These are phyloP conservation scores for Panthera tigris DNA, from an alignment of 2,113 vertebrate genomes.

Conservation along the genomic window DNA sequence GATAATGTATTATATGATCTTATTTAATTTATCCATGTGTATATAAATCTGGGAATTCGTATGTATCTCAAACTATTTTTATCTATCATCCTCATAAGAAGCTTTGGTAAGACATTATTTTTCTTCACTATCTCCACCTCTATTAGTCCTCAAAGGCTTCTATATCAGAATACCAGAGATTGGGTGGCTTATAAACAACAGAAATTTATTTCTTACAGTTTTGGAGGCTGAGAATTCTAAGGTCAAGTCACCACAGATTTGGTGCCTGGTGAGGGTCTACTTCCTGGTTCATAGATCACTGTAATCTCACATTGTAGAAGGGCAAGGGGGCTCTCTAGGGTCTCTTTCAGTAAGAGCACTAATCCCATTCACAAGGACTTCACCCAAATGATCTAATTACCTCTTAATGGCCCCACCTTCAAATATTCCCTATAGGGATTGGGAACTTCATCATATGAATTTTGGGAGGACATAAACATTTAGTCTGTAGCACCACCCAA, in stretches of 20 bases:
- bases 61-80: not conserved
- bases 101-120: not conserved
- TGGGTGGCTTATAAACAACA: not conserved
- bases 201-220: not conserved
- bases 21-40: not conserved
- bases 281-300: not conserved
- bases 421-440: not conserved
- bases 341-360: not conserved
- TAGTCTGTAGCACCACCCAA: not conserved
- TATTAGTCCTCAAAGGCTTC: not conserved
- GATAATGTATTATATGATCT: not conserved
- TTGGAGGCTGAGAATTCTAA: not conserved
- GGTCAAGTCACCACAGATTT: not conserved
- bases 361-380: not conserved
- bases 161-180: not conserved
- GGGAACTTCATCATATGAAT: not conserved
- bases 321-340: not conserved
- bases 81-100: not conserved
- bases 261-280: not conserved
- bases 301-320: not conserved
- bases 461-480: not conserved
- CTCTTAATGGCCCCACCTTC: not conserved
- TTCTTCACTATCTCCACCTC: not conserved
- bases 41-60: not conserved
- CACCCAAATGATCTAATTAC: not conserved